Evolutionary conservation across 2,888 invertebrate species (phyloP), one percentile per base, ranked within the genome.

Genomic region (Drosophila affinis): DNA sequence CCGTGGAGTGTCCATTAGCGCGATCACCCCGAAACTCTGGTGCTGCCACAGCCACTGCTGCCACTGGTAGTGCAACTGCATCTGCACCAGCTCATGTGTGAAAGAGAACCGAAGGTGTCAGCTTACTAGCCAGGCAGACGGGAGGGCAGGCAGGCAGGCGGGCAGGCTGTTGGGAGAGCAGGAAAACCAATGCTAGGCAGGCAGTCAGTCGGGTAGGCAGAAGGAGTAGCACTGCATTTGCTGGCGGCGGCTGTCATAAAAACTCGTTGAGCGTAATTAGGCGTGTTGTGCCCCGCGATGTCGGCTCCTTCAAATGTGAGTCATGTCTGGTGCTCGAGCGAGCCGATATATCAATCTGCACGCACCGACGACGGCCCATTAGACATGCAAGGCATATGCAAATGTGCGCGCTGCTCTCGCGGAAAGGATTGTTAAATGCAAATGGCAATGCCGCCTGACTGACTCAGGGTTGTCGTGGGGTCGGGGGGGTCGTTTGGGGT

Each of bases 1-100:
- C 68, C 69, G 72, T 78, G 81, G 77, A 76, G 75, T 76, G 83
- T 88, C 85, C 85, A 84, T 89, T 89, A 84, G 74, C 76, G 85
- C 67, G 72, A 78, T 64, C 48, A 21, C 34, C 34, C 45, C 27
- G 48, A 39, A 39, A 60, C 61, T 61, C 44, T 51, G 39, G 29
- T 18, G 72, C 12, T 18, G 32, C 17, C 3, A 0, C 12, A 18
- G 21, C 14, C 4, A 12, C 12, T 39, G 54, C n/a, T 29, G 51
- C 9, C 32, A 32, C 32, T 47, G 75, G 27, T 53, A 53, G 51
- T 56, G 65, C 51, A 52, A 21, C 46, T n/a, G 45, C 45, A 46
- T 6, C 32, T 14, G 34, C 24, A 24, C 1, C 9, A 62, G 53
- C 21, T 54, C 47, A 44, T 51, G 56, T 75, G 75, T 63, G 51